Evolutionary conservation across 2,113 vertebrate species (phyloP).

Genomic region (Zapornia atra): DNA sequence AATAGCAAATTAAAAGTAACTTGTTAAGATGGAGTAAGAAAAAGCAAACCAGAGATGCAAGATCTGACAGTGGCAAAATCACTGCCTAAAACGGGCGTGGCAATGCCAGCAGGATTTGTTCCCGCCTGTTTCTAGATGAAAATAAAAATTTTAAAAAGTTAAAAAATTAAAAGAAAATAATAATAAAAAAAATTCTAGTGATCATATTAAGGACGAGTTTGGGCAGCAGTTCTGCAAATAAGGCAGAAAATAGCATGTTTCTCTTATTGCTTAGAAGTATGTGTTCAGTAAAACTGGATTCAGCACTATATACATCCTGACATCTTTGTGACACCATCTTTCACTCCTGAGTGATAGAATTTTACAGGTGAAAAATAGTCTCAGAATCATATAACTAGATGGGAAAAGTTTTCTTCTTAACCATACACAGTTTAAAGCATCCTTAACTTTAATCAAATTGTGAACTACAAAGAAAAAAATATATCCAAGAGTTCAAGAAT

Average conservation of each 20-base stretch:
- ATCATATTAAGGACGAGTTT: not conserved
- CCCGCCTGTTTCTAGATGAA: not conserved
- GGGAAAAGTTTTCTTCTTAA: not conserved
- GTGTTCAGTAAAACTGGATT: not conserved
- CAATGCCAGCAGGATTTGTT: not conserved
- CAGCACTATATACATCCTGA: not conserved
- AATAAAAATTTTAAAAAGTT: not conserved
- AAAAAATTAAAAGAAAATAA: not conserved
- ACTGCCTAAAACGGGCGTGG: fast-evolving
- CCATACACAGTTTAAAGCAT: not conserved
- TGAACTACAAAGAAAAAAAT: not conserved
- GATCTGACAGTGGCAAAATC: not conserved
- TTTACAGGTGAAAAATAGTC: not conserved
- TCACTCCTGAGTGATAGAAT: not conserved
- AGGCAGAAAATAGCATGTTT: not conserved
- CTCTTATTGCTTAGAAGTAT: not conserved
- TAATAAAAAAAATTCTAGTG: fast-evolving
- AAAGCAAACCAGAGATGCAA: not conserved
- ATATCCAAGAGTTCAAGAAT: not conserved
- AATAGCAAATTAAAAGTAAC: not conserved
- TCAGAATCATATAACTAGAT: not conserved
- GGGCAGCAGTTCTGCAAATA: not conserved
- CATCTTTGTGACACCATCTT: not conserved
- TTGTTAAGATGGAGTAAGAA: not conserved
- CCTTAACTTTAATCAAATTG: not conserved